phyloP scores from a whole-genome alignment of 92 coral and sea anemone species.

The Galaxea fascicularis region DNA sequence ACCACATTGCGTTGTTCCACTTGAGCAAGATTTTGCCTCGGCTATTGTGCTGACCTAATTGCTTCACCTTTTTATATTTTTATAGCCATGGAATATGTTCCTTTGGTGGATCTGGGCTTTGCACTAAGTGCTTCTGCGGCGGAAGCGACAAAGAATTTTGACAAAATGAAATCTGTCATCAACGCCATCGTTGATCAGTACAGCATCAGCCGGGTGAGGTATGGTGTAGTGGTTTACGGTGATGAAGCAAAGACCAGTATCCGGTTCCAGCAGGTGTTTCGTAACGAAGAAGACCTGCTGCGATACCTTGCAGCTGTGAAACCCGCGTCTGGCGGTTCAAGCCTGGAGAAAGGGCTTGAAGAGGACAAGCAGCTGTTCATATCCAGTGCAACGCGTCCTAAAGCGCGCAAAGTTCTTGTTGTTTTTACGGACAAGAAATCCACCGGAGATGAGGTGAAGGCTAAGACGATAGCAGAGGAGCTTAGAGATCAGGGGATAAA shows the following conservation, averaged over 20 bases:
- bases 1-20: neutral
- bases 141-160: constrained; percentile 50
- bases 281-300: constrained; percentile 55
- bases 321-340: constrained; percentile 58
- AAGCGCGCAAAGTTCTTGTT: constrained; percentile 75
- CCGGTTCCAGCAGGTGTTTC: constrained; percentile 52
- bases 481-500: constrained; percentile 47
- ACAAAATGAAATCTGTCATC: constrained; percentile 79
- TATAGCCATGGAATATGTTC: constrained; percentile 47
- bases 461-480: constrained; percentile 24
- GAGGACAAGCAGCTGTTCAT: constrained; percentile 65
- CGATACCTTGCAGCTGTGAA: constrained; percentile 47
- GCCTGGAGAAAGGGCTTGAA: constrained; percentile 70
- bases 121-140: constrained; percentile 78
- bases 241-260: constrained; percentile 46
- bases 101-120: constrained; percentile 72
- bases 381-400: constrained; percentile 68
- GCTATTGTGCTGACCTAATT: neutral
- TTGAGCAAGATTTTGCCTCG: neutral
- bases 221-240: constrained; percentile 71
- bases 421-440: constrained; percentile 75
- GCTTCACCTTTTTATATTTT: neutral
- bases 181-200: constrained; percentile 64
- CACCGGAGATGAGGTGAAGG: constrained; percentile 18
- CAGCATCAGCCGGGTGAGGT: constrained; percentile 68